Base-by-base conservation (phyloP, 2,888 invertebrate genomes). In the Phyto melanocephala region DNA sequence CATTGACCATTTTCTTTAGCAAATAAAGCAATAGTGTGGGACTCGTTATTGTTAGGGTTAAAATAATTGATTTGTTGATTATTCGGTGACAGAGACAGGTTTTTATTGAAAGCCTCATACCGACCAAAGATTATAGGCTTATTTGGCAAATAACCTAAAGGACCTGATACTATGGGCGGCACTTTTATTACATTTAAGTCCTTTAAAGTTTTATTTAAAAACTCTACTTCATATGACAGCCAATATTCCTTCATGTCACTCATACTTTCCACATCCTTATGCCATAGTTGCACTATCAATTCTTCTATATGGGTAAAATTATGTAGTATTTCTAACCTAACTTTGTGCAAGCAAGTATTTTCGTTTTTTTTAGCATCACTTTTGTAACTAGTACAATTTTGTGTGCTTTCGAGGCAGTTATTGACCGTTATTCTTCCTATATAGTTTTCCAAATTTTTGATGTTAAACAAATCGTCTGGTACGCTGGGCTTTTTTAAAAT, bases 121-220 rank as follows among this genome's bases (percentile, higher is more conserved):
- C 84, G 85, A 0, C 87, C 86, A 10, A 88, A 42, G 13, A 91
- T 87, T 1, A 91, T 3, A 0, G 91, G 90, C 0, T 86, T 84
- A 0, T 88, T 88, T 4, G 37, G 60, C 5, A 85, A 63, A 79
- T 91, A 91, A 1, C 91, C 91, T 17, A 90, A 84, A 33, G 90
- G 86, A 1, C 91, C 91, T 2, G 89, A 89, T 20, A 80, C 82
- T 37, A 86, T 81, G 0, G 11, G 2, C 1, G 54, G 22, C 4
- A 35, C 37, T 17, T 22, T 11, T 0, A 5, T 17, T 1, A 2
- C 0, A 20, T 42, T 28, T 15, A 72, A 65, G 11, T 79, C 82
- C n/a, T 79, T 65, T 15, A 52, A 15, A 10, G 81, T 81, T 63
- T 63, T 40, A 58, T 77, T 80, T 47, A 86, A 62, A 79, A 87